phyloP scores from a whole-genome alignment of 1,140 invertebrate genomes.

The Drosophila sulfurigaster region DNA sequence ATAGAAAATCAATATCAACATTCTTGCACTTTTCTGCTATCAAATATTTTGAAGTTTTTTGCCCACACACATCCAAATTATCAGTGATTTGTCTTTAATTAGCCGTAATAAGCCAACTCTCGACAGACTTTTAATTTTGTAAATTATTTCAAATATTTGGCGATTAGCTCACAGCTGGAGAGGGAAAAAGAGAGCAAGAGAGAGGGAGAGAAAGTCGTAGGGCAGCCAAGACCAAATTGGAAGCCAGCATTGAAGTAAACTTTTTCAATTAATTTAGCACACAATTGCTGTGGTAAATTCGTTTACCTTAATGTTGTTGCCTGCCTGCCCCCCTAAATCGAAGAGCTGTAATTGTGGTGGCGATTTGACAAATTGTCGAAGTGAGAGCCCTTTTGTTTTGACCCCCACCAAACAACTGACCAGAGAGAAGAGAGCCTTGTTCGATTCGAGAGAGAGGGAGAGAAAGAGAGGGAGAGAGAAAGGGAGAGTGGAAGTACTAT shows the following conservation, averaged over 20 bases:
- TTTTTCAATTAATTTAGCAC: slow-evolving; percentile 79
- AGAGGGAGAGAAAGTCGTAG: neutral
- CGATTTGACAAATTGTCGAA: slow-evolving; percentile 80
- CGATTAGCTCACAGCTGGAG: slow-evolving; percentile 52
- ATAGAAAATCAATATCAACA: no score
- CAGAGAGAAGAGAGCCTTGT: neutral
- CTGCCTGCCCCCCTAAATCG: slow-evolving; percentile 46
- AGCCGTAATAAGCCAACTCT: slow-evolving; percentile 42
- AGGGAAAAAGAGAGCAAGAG: neutral
- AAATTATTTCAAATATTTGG: slow-evolving; percentile 80
- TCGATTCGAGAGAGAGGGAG: neutral
- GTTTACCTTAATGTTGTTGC: slow-evolving; percentile 48
- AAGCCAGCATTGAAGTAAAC: slow-evolving; percentile 53
- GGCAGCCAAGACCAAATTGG: neutral
- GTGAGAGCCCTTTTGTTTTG: slow-evolving; percentile 70
- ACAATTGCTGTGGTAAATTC: slow-evolving; percentile 47
- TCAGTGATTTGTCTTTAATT: slow-evolving; percentile 47
- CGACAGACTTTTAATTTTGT: slow-evolving; percentile 54
- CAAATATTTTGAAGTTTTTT: neutral
- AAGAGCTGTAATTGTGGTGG: slow-evolving; percentile 76
- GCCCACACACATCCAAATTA: slow-evolving; percentile 2
- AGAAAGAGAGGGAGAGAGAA: neutral
- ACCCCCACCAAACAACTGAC: slow-evolving; percentile 8
- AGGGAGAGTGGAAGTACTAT: neutral
- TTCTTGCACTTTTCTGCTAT: neutral